Evolutionary conservation across 1,140 invertebrate species (phyloP).

Genomic region (Scaptomyza graminum): DNA sequence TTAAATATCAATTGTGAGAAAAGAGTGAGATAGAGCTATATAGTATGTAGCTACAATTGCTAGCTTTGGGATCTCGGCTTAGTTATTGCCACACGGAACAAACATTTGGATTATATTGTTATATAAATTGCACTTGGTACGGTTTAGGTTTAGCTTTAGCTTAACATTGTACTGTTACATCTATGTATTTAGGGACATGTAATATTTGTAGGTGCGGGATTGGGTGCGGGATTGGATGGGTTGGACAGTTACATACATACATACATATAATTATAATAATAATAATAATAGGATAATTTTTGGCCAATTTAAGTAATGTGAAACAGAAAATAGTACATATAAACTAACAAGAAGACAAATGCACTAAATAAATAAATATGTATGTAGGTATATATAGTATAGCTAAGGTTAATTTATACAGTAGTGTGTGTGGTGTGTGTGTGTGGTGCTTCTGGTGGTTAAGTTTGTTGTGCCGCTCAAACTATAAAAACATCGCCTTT

Average conservation of each 20-base stretch:
- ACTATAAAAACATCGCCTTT: slow-evolving; percentile 78
- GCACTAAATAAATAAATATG: slow-evolving; percentile 63
- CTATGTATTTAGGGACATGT: slow-evolving; percentile 13
- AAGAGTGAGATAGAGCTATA: slow-evolving; percentile 24
- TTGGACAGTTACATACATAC: slow-evolving; percentile 23
- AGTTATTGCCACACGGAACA: slow-evolving; percentile 24
- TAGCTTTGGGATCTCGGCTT: slow-evolving; percentile 25
- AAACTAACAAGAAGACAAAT: slow-evolving; percentile 26
- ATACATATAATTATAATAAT: slow-evolving; percentile 30
- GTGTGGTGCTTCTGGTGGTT: slow-evolving; percentile 1
- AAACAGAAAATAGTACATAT: slow-evolving; percentile 7
- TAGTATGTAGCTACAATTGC: too few relatives aligned
- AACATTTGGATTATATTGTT: slow-evolving; percentile 43
- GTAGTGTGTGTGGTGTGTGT: slow-evolving; percentile 21
- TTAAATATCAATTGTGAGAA: slow-evolving; percentile 25
- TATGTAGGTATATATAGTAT: slow-evolving; percentile 15
- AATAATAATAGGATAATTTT: slow-evolving; percentile 50
- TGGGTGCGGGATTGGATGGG: slow-evolving; percentile 2
- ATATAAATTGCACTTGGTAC: slow-evolving; percentile 76
- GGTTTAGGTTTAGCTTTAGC: slow-evolving; percentile 36
- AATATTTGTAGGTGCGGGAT: neutral
- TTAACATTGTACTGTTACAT: slow-evolving; percentile 48
- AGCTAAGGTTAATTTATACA: slow-evolving; percentile 46
- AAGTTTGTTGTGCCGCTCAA: slow-evolving; percentile 31
- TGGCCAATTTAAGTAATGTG: slow-evolving; percentile 54